Evolutionary conservation across 1,140 invertebrate species (phyloP).

Genomic region (Magallana angulata): DNA sequence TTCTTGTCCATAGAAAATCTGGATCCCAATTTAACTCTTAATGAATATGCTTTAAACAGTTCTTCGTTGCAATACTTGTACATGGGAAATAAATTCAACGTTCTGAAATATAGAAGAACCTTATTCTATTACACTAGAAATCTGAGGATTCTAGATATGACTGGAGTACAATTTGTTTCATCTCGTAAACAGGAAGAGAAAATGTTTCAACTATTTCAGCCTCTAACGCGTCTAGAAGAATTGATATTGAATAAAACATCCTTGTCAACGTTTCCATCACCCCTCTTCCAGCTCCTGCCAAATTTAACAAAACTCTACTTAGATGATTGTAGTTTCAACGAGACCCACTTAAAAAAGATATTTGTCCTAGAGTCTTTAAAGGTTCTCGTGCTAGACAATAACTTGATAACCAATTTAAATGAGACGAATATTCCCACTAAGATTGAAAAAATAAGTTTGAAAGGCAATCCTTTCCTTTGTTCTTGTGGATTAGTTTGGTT

Average conservation of each 20-base stretch:
- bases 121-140: neutral
- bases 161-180: neutral
- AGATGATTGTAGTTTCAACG: neutral
- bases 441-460: neutral
- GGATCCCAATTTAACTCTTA: neutral
- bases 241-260: neutral
- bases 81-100: neutral
- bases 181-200: neutral
- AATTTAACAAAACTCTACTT: neutral
- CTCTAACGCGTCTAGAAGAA: neutral
- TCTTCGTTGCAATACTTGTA: neutral
- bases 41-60: neutral
- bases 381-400: neutral
- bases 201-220: neutral
- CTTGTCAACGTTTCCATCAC: neutral
- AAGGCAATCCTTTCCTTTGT: conserved; percentile 44
- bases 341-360: neutral
- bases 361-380: neutral
- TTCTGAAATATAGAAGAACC: neutral
- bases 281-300: neutral
- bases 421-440: neutral
- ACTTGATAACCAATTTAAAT: conserved; percentile 24
- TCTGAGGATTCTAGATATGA: neutral
- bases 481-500: conserved; percentile 43
- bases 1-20: neutral